Evolutionary conservation across 2,888 invertebrate genomes (phyloP).

Genomic region (Dolichomitus sp.): DNA sequence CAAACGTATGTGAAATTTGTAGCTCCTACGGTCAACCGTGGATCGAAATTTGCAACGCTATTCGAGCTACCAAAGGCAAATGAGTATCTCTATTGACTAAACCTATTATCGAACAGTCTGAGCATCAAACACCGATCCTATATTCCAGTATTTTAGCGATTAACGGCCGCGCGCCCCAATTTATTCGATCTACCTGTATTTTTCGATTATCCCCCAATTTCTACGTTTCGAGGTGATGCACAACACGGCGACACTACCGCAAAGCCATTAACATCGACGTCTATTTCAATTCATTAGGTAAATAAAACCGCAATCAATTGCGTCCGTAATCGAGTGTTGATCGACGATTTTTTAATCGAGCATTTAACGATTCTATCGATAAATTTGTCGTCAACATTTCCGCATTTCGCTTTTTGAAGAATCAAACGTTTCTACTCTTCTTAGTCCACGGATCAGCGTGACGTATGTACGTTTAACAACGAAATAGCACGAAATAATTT

Average conservation of each 20-base stretch:
- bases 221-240: neutral
- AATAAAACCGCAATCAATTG: slow-evolving; percentile 41
- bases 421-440: slow-evolving; percentile 21
- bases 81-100: slow-evolving; percentile 65
- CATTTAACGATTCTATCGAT: slow-evolving; percentile 8
- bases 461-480: slow-evolving; percentile 51
- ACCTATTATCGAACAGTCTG: slow-evolving; percentile 47
- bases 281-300: slow-evolving; percentile 10
- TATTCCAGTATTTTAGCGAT: slow-evolving; percentile 32
- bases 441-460: slow-evolving; percentile 32
- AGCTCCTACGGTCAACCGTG: slow-evolving; percentile 87
- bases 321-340: slow-evolving; percentile 42
- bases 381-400: slow-evolving; percentile 13
- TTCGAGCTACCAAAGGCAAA: slow-evolving; percentile 86
- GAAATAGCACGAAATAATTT: slow-evolving; percentile 48
- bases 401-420: slow-evolving; percentile 5
- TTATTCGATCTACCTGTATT: neutral
- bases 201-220: slow-evolving; percentile 14
- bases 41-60: slow-evolving; percentile 87
- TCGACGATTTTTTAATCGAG: slow-evolving; percentile 7
- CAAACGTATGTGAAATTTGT: slow-evolving; percentile 86
- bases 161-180: neutral
- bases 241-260: neutral
- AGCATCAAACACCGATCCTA: slow-evolving; percentile 42
- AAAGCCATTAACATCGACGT: slow-evolving; percentile 18